Conservation (phyloP, 2,888 invertebrate species). For the Zygogramma bicolorata region DNA sequence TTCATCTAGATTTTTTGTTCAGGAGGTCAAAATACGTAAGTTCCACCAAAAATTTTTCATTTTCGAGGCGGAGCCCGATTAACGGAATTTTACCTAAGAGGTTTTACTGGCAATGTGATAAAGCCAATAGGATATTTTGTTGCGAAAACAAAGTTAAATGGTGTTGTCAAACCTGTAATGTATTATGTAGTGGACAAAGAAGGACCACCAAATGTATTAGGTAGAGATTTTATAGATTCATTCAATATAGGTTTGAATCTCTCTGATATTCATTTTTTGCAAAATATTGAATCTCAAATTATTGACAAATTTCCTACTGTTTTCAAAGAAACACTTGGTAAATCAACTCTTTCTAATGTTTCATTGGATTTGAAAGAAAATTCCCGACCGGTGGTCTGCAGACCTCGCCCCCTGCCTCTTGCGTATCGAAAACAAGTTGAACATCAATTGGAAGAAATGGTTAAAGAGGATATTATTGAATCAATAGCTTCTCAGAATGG, state of each 20-base stretch:
- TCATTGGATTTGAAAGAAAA: background rate
- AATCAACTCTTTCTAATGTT: background rate
- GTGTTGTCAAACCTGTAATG: background rate
- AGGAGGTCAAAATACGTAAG: too few relatives aligned
- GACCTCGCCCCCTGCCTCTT: background rate
- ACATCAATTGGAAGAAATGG: background rate
- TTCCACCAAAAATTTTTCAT: too few relatives aligned
- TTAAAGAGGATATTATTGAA: background rate
- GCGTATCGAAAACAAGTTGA: background rate
- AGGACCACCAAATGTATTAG: constrained; percentile 7
- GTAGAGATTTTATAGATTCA: constrained; percentile 11
- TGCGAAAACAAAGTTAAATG: background rate
- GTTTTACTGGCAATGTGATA: background rate
- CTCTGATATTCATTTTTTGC: background rate
- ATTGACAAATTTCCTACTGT: constrained; percentile 1
- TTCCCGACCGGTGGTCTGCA: background rate
- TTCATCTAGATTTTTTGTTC: too few relatives aligned
- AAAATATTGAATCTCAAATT: background rate
- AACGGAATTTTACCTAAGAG: too few relatives aligned
- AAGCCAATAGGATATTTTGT: background rate
- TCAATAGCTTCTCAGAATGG: background rate
- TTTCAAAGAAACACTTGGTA: background rate
- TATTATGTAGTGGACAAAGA: background rate
- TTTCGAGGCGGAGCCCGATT: too few relatives aligned
- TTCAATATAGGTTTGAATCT: constrained; percentile 10